phyloP scores from a whole-genome alignment of 2,888 invertebrate genomes.

The Drosophila buzzatii region DNA sequence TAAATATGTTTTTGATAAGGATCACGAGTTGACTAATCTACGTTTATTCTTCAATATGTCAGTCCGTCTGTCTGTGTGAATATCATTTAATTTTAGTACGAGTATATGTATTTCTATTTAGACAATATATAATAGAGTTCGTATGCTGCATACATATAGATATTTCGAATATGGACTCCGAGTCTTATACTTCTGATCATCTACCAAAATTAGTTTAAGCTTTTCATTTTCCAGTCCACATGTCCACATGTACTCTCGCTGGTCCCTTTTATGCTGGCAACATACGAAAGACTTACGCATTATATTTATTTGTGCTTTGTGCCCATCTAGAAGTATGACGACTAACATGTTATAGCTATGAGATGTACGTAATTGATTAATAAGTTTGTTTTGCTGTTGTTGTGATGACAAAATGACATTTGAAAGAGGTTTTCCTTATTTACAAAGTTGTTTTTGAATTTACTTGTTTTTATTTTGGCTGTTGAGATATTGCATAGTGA shows the following conservation, averaged over 20 bases:
- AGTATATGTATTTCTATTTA: no score
- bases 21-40: background rate
- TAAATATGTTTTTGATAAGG: background rate
- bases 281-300: background rate
- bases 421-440: constrained; percentile 4
- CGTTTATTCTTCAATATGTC: background rate
- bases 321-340: constrained; percentile 1
- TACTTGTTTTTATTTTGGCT: constrained; percentile 11
- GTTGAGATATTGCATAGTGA: constrained; percentile 51
- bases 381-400: constrained; percentile 52
- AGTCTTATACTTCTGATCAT: no score
- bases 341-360: constrained; percentile 32
- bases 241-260: no score
- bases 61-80: background rate
- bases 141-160: background rate
- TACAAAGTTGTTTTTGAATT: background rate
- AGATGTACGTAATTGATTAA: constrained; percentile 49
- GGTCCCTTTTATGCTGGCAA: background rate
- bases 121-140: background rate
- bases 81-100: no score
- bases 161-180: background rate
- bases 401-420: constrained; percentile 37
- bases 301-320: constrained; percentile 26
- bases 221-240: background rate
- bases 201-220: background rate